A percentile compares a stretch with the other conserved stretches of the same genome.
These are phyloP conservation scores for Siniperca knerii DNA, from an alignment of 2,113 vertebrate genomes.

Conservation along the genomic window DNA sequence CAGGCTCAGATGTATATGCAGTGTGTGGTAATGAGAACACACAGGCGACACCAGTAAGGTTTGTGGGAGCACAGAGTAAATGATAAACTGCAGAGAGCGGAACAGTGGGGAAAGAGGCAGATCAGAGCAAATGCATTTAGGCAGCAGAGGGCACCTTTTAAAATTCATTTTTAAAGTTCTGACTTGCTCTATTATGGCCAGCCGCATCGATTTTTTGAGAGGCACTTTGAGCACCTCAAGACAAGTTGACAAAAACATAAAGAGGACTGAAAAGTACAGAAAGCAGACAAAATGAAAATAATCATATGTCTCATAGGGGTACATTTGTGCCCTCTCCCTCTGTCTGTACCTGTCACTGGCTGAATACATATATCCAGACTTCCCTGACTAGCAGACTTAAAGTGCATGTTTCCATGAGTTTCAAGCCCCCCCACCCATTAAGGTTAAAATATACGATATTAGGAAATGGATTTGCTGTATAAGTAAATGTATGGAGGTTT, in stretches of 20 bases:
- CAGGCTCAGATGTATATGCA: conserved; percentile 18
- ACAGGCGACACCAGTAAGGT: conserved; percentile 2
- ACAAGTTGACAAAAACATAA: conserved; percentile 16
- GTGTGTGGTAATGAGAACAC: conserved; percentile 12
- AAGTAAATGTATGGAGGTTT: background rate
- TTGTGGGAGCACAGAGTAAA: conserved; percentile 28
- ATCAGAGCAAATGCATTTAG: conserved; percentile 32
- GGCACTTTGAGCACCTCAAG: background rate
- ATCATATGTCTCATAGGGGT: background rate
- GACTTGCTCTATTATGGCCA: conserved; percentile 30
- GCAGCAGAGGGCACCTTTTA: conserved; percentile 8
- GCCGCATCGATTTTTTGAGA: background rate
- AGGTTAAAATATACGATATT: too few relatives aligned
- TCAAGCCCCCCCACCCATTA: background rate
- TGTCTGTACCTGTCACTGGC: background rate
- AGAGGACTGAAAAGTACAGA: background rate
- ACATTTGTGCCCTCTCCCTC: background rate
- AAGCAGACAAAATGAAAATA: background rate
- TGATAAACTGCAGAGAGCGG: conserved; percentile 29
- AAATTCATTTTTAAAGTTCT: conserved; percentile 18
- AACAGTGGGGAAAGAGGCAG: conserved; percentile 8
- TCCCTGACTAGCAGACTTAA: background rate
- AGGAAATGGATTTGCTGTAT: background rate
- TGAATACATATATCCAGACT: conserved; percentile 17
- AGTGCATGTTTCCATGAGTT: background rate